Evolutionary conservation across 2,888 invertebrate species (phyloP), one percentile per base, ranked within the genome.

Genomic region (Auanema freiburgensis): DNA sequence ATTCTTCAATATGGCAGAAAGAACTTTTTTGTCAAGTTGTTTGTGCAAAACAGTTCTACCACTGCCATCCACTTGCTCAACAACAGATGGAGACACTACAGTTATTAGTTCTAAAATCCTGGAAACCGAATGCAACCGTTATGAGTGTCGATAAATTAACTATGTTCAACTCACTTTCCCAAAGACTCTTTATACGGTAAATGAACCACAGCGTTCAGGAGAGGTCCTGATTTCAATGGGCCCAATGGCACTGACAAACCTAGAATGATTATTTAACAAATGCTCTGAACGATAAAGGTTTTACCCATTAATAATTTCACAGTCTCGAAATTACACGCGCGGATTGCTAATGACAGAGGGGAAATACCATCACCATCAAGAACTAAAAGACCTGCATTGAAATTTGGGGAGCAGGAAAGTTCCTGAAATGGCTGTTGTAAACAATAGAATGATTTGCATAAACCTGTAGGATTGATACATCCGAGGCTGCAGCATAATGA

Each of bases 271-370:
- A 12, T 25, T 23, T 53, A 5, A 18, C 18, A 50, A n/a, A n/a
- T 50, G 11, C 16, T 52, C 10, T 52, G 24, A n/a, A 52, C 24
- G 21, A 52, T 6, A 16, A 21, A 52, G 16, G 16, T 5, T 40
- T 24, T 42, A 63, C 63, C 63, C 52, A 63, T 63, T 8, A 63
- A 53, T 12, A 63, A 40, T 23, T 58, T 43, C 6, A 63, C 63
- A 14, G 63, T 46, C 8, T 63, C 63, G 42, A 63, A 58, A 24
- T 58, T 63, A 12, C 57, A 50, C 1, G 57, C 58, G 16, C 53
- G 23, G 24, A 63, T 63, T 43, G 63, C 63, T 41, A 25, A 57
- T 8, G 58, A 50, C 12, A 63, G 44, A 5, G 63, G 63, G 10
- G 63, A 58, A 10, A 58, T 8, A n/a, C 63, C 63, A 43, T 63